Evolutionary conservation across 2,113 vertebrate species (phyloP), one percentile per base, ranked within the genome.

Genomic region (cattle (Bos taurus)): DNA sequence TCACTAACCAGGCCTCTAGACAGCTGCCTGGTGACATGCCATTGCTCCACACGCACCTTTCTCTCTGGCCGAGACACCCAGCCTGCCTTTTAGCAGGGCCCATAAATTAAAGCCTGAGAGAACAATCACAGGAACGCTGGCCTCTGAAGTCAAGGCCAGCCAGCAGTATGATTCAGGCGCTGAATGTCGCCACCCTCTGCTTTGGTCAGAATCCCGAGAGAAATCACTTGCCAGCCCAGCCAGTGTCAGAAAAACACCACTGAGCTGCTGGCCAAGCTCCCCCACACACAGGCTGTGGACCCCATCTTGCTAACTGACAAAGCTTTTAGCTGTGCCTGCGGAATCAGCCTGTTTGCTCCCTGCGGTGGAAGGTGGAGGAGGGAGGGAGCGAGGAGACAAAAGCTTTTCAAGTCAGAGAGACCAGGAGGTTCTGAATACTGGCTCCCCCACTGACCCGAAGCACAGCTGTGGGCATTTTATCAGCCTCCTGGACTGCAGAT

Each of bases 51-150:
- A 60, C 2, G 3, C 50, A 57, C 81, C 89, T 91, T 86, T 90
- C 90, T 91, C 56, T 94, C 87, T 88, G 87, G 13, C 78, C 81
- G 33, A 52, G 28, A 2, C 30, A 93, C 7, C n/a, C 8, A 26
- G 74, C 52, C 96, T 97, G 46, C 30, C 90, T 5, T 95, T 96
- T 97, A 90, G 74, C 89, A 97, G 36, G 6, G 36, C 11, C 19
- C 17, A 57, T 94, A 96, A 97, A 97, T 97, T 96, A 96, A 98
- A 97, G n/a, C 81, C 28, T 15, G 2, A 46, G 33, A 91, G 80
- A 97, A 98, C 33, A 94, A 88, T 98, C 92, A 95, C 81, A 17
- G 14, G 88, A 98, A 98, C 74, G 1, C 71, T 85, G 60, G 59
- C 64, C 84, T 97, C 86, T 26, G 21, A 1, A 94, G 67, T 74